Base-by-base conservation (phyloP, 1,140 invertebrate genomes). In the Lepidurus apus region DNA sequence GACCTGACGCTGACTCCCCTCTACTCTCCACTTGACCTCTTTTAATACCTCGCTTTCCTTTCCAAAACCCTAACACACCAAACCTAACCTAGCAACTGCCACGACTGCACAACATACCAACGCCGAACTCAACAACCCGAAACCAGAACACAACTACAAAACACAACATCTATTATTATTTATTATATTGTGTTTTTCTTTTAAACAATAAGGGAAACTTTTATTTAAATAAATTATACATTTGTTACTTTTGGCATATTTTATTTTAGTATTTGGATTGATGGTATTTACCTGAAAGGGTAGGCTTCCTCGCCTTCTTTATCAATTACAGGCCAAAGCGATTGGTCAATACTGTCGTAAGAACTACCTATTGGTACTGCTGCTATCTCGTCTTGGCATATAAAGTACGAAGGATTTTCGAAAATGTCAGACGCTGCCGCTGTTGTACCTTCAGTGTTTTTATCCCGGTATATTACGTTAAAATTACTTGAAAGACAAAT, bases 151-250 rank as follows among this genome's bases (percentile, higher is more conserved):
- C 26, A 26, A 26, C 26, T 26, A 26, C 26, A 1, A 26, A 26
- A 26, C 26, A 1, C 26, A 26, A 26, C 26, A 34, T 34, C 34
- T 47, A 6, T 47, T 47, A 11, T 10, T 47, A 47, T 47, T 17
- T 47, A 47, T 47, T 47, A 47, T 47, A 1, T 11, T 47, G 45
- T 47, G 17, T 47, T 47, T 47, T 47, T 47, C 45, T 47, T 47
- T 47, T 47, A 47, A 47, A 47, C 45, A 47, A 47, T 47, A 47
- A 6, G 45, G 3, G 45, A 47, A 47, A 47, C 2, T 1, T 11
- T 47, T 47, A 47, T 47, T 47, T 47, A 47, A 47, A 47, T 47
- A 47, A 47, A 47, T 47, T 47, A 47, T 47, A 47, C 45, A 47
- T 47, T 6, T 47, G 45, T 47, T 47, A 47, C 45, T 47, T 47